A percentile compares a stretch with the other conserved stretches of the same genome.
These are phyloP conservation scores for Palloptera scutellata DNA, from an alignment of 2,888 invertebrate genomes.

Conservation along the genomic window DNA sequence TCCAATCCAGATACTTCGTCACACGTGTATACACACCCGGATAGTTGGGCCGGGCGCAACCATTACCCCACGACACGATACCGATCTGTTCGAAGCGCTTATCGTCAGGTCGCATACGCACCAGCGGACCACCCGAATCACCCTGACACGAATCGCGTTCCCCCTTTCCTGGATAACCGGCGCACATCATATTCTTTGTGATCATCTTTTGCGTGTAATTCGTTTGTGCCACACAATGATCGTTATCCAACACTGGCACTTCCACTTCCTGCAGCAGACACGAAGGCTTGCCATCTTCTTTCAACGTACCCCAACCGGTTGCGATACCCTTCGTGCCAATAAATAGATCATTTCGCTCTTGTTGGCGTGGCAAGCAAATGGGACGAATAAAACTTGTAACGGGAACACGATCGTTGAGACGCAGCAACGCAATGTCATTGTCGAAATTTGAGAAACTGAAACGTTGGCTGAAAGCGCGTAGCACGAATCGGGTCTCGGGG, in stretches of 20 bases:
- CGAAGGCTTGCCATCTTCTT: conserved; percentile 86
- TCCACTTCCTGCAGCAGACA: conserved; percentile 85
- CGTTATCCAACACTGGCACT: conserved; percentile 71
- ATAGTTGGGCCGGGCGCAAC: conserved; percentile 84
- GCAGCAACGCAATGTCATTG: conserved; percentile 84
- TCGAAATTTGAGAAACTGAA: conserved; percentile 88
- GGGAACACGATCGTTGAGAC: conserved; percentile 82
- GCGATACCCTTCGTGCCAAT: conserved; percentile 78
- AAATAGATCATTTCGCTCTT: conserved; percentile 75
- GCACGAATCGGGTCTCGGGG: conserved; percentile 81
- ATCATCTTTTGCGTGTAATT: conserved; percentile 87
- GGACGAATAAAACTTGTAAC: conserved; percentile 82
- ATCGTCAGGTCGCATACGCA: conserved; percentile 74
- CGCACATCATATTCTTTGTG: conserved; percentile 79
- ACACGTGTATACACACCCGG: conserved; percentile 87
- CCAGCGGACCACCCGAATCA: conserved; percentile 73
- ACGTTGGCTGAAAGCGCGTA: conserved; percentile 79
- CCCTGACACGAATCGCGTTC: conserved; percentile 60
- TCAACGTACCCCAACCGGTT: conserved; percentile 87
- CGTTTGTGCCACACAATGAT: conserved; percentile 74
- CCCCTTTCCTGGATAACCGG: conserved; percentile 58
- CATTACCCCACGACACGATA: conserved; percentile 91
- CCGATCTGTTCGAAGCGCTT: conserved; percentile 84
- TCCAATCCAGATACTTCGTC: conserved; percentile 84
- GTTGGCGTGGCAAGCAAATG: conserved; percentile 78